Percentiles rank a stretch among this genome's conserved stretches.
Evolutionary conservation across 2,797 vertebrate genomes (phyloP).

Genomic region (Phrynocephalus vlangalii): DNA sequence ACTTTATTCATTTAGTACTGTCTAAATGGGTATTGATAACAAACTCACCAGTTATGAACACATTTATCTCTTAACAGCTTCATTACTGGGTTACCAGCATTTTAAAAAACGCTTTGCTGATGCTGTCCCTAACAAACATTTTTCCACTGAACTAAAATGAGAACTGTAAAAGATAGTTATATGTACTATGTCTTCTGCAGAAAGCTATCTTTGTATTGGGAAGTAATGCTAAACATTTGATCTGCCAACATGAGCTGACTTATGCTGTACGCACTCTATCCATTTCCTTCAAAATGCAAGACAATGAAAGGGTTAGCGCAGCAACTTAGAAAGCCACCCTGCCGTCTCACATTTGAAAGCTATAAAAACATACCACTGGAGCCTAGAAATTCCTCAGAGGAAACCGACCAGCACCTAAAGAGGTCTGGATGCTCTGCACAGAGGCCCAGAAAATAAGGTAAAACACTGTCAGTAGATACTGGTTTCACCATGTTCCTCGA

Average conservation of each 20-base stretch:
- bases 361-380: slow-evolving; percentile 76
- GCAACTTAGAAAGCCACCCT: slow-evolving; percentile 73
- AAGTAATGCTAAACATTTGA: slow-evolving; percentile 53
- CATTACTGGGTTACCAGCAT: slow-evolving; percentile 3
- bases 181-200: slow-evolving; percentile 5
- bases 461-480: slow-evolving; percentile 77
- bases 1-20: slow-evolving; percentile 19
- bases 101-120: slow-evolving; percentile 11
- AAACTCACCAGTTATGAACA: neutral
- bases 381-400: slow-evolving; percentile 79
- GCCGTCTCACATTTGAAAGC: slow-evolving; percentile 71
- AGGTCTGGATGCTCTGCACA: slow-evolving; percentile 76
- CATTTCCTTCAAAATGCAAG: slow-evolving; percentile 46
- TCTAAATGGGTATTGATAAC: neutral
- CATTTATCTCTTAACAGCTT: slow-evolving; percentile 5
- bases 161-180: neutral
- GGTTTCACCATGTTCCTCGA: slow-evolving; percentile 77
- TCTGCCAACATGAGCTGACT: slow-evolving; percentile 10
- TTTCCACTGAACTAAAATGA: neutral
- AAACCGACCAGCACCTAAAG: slow-evolving; percentile 78
- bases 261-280: neutral
- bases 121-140: neutral
- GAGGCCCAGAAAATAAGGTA: slow-evolving; percentile 78
- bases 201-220: slow-evolving; percentile 16
- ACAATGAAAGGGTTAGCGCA: slow-evolving; percentile 80